Base-by-base conservation (phyloP, 2,113 vertebrate genomes). In the Atrichornis clamosus region DNA sequence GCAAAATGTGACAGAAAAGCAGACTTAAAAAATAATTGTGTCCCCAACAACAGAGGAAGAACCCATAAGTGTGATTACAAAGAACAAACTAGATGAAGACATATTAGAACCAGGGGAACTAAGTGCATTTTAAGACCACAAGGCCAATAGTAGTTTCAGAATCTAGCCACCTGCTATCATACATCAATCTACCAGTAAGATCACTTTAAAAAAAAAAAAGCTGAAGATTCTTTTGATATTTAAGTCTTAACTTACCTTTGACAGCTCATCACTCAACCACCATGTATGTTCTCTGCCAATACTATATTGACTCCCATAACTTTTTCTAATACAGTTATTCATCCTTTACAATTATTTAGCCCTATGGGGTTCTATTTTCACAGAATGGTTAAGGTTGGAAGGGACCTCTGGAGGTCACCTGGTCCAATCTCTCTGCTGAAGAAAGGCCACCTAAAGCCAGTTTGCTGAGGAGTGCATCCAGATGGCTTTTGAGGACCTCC, bases 391-490 rank as follows among this genome's bases (percentile, higher is more conserved):
- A 42, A 91, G 9, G 6, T 27, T 55, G 39, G 35, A 93, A 72
- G 10, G 16, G 26, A 63, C 26, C 27, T 32, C 69, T 67, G 39
- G 32, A 83, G 11, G 22, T 37, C 24, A 59, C 23, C 27, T 37
- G 4, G 39, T 41, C 11, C 0, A 87, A 44, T 3, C 3, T 26
- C 18, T 11, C 30, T 47, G 10, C 33, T 68, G 26, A 59, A 73
- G 49, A 81, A 78, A 5, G 19, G 13, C 4, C 0, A 0, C 32
- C 59, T 47, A 83, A 42, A 73, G 50, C 4, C 0, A 0, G 28
- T 26, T 59, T 74, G 32, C 65, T 3, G 7, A 50, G 32, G 30
- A 35, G 14, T 15, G n/a, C 22, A 72, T 44, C 41, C 42, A 74
- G 52, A n/a, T 11, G 8, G 47, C 47, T 84, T 56, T 5, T 60